These are phyloP conservation scores for Anolis carolinensis DNA, from an alignment of 2,113 vertebrate species.

Conservation along the genomic window DNA sequence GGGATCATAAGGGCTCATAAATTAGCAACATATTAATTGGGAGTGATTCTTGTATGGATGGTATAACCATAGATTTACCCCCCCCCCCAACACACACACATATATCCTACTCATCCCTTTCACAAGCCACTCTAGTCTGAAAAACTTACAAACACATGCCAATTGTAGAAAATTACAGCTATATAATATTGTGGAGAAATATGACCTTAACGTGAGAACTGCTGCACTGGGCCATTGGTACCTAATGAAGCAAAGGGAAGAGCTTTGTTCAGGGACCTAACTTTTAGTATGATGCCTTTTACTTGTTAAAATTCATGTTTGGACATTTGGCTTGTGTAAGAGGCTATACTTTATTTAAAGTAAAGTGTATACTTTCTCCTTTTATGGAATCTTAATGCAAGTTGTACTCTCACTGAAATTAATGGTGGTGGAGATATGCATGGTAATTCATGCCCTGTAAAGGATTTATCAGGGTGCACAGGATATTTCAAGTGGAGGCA, in stretches of 20 bases:
- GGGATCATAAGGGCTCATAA: not conserved
- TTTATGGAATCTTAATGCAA: not conserved
- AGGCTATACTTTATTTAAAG: not conserved
- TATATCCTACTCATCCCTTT: no score
- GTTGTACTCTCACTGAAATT: not conserved
- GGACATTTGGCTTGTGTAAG: not conserved
- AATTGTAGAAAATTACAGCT: not conserved
- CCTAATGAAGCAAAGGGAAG: slow-evolving; percentile 9
- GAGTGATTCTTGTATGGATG: not conserved
- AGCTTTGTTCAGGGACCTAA: not conserved
- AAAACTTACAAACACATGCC: not conserved
- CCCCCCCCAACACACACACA: not conserved
- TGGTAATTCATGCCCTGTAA: not conserved
- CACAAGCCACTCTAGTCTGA: not conserved
- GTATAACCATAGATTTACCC: not conserved
- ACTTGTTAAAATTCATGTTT: not conserved
- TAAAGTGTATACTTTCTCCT: not conserved
- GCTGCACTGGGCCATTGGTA: not conserved
- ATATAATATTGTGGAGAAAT: not conserved
- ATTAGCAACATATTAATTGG: slow-evolving; percentile 6
- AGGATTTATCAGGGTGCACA: not conserved
- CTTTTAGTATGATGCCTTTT: not conserved
- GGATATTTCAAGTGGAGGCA: not conserved
- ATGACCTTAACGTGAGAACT: slow-evolving; percentile 1
- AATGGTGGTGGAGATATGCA: not conserved